Percentiles rank a stretch among this genome's conserved stretches.
Conservation (phyloP, 2,888 invertebrate species). For the Tetropium fuscum region DNA sequence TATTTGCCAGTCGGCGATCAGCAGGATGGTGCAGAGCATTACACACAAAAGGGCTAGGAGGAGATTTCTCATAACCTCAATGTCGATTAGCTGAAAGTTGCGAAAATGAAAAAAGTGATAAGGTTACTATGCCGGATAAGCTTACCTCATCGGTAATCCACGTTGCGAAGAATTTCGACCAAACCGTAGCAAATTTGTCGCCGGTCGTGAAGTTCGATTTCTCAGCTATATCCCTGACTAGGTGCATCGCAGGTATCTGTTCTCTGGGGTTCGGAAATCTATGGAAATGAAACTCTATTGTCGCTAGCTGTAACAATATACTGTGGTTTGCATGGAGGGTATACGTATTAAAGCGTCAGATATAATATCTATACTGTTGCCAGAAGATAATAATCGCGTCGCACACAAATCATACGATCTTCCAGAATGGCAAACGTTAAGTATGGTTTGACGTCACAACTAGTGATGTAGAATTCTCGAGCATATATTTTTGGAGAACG, state of each 20-base stretch:
- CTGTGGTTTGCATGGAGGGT: no score
- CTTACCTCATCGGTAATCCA: conserved; percentile 83
- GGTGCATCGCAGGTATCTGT: conserved; percentile 81
- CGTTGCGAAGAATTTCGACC: conserved; percentile 79
- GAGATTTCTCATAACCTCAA: conserved; percentile 82
- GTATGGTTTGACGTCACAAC: no score
- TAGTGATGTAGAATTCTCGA: no score
- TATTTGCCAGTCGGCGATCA: conserved; percentile 82
- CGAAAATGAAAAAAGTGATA: conserved; percentile 40
- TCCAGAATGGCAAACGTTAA: no score
- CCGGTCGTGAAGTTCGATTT: conserved; percentile 72
- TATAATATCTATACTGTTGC: no score
- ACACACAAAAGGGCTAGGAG: conserved; percentile 81
- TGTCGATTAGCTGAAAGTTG: conserved; percentile 75
- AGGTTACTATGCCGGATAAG: not conserved
- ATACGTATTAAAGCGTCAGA: no score
- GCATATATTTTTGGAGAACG: no score
- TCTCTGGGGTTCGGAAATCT: conserved; percentile 73
- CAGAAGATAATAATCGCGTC: no score
- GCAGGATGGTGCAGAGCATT: conserved; percentile 80
- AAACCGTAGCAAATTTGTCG: conserved; percentile 74
- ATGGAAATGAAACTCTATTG: conserved; percentile 74
- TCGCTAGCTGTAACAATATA: conserved; percentile 71
- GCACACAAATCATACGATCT: no score
- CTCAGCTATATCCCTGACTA: conserved; percentile 70